Conservation (phyloP, 2,113 vertebrate species). For the Grantiella picta region DNA sequence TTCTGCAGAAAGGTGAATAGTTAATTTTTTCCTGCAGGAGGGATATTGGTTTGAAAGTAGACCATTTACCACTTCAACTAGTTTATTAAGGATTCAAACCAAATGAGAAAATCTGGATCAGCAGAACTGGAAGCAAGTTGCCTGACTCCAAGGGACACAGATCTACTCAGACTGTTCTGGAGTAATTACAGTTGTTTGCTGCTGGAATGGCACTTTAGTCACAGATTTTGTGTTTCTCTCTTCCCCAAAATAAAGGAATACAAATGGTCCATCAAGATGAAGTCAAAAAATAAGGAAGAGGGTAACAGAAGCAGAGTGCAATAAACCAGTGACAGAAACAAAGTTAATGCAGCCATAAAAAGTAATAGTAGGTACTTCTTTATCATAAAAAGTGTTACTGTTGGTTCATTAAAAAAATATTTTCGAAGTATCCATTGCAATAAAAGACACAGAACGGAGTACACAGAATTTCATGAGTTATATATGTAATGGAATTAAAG, state of each 20-base stretch:
- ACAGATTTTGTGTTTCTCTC: not conserved
- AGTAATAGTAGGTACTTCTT: not conserved
- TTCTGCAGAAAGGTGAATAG: not conserved
- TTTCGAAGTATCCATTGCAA: not conserved
- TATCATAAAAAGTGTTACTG: not conserved
- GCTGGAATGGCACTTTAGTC: not conserved
- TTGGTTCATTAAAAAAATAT: not conserved
- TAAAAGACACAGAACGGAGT: not conserved
- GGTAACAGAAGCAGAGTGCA: not conserved
- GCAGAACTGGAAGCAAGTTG: not conserved
- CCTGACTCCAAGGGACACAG: not conserved
- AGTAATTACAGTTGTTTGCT: not conserved
- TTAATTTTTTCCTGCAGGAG: not conserved
- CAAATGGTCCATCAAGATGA: not conserved
- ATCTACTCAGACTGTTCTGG: not conserved
- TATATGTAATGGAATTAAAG: not conserved
- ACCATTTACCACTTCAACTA: not conserved
- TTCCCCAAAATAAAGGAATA: not conserved
- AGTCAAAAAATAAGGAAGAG: not conserved
- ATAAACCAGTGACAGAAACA: not conserved
- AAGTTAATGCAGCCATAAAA: not conserved
- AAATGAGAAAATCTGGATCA: not conserved
- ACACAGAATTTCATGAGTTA: not conserved
- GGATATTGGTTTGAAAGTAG: not conserved
- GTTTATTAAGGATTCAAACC: not conserved